Conservation (phyloP, 2,888 invertebrate species). For the Dendrolimus pini region DNA sequence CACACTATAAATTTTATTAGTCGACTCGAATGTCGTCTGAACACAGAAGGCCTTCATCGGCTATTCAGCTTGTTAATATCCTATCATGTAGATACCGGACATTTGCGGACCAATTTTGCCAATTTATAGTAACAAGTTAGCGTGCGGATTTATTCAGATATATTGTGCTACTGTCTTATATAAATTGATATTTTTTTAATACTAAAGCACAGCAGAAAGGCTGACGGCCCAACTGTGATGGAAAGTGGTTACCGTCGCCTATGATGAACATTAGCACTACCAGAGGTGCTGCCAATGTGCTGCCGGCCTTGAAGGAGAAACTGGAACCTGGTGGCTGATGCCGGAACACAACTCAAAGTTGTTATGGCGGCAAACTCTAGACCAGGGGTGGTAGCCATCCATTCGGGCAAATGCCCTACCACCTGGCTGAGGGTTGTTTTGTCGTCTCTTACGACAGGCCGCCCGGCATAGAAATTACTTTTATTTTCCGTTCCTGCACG, state of each 20-base stretch:
- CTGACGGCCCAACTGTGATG: not conserved
- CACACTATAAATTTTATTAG: too few species aligned
- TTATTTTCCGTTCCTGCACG: too few species aligned
- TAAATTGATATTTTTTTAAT: not conserved
- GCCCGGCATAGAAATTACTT: too few species aligned
- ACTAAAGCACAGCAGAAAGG: not conserved
- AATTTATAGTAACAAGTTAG: constrained; percentile 14
- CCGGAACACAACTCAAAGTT: too few species aligned
- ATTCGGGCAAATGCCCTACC: too few species aligned
- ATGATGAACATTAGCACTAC: not conserved
- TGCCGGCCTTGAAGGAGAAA: not conserved
- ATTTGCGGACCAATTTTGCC: constrained; percentile 28
- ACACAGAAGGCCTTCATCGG: constrained; percentile 30
- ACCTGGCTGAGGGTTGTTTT: too few species aligned
- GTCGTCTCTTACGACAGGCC: too few species aligned
- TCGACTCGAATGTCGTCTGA: too few species aligned
- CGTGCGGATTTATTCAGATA: not conserved
- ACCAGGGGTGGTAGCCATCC: too few species aligned
- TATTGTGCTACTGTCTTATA: not conserved
- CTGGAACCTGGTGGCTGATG: not conserved
- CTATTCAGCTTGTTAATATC: constrained; percentile 44
- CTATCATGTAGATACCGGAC: constrained; percentile 15
- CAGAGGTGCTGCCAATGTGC: not conserved
- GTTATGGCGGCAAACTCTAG: too few species aligned
- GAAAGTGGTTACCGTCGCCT: not conserved